Percentiles rank a stretch among this genome's conserved stretches.
These are phyloP conservation scores for Eupithecia exiguata DNA, from an alignment of 2,888 invertebrate species.

Conservation along the genomic window DNA sequence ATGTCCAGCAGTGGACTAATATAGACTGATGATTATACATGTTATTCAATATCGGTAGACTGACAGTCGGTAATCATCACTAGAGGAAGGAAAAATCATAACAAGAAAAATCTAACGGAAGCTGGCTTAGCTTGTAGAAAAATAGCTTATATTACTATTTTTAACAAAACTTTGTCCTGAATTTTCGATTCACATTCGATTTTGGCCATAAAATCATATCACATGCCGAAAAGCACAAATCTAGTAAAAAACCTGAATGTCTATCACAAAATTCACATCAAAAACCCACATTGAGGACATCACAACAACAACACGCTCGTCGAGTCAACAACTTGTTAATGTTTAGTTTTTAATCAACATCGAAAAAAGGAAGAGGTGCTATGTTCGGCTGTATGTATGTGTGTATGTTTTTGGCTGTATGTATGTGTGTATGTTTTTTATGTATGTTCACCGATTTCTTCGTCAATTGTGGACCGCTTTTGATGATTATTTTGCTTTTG, in stretches of 20 bases:
- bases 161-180: background rate
- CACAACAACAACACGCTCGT: background rate
- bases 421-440: no score
- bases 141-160: background rate
- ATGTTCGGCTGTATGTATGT: background rate
- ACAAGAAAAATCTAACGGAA: background rate
- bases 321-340: slow-evolving; percentile 4
- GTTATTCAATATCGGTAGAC: background rate
- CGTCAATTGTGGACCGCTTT: no score
- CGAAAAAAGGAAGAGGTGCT: background rate
- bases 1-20: no score
- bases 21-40: no score
- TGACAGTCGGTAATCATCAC: background rate
- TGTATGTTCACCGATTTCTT: no score
- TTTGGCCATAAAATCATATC: background rate
- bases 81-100: background rate
- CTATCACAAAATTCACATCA: background rate
- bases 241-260: background rate
- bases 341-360: background rate
- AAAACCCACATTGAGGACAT: slow-evolving; percentile 1
- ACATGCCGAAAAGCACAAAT: background rate
- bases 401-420: no score
- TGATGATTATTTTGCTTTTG: no score
- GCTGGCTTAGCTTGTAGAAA: background rate
- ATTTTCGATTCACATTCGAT: background rate